phyloP scores from a whole-genome alignment of 2,888 invertebrate genomes.

The Drosophila hamatofila region DNA sequence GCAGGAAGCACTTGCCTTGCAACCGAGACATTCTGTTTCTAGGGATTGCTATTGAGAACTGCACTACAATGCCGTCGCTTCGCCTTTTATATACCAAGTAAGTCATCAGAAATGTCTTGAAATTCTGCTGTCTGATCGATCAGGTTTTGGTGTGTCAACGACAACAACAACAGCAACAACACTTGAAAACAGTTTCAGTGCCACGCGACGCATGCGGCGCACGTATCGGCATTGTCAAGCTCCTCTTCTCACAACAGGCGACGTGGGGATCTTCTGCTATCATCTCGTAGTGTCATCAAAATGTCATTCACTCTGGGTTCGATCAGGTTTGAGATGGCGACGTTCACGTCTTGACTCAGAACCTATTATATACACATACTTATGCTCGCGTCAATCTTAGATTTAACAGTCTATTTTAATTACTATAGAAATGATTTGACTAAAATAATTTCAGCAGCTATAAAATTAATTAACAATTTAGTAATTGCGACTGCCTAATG shows the following conservation, averaged over 20 bases:
- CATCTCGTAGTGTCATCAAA: constrained; percentile 37
- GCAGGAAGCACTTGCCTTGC: constrained; percentile 30
- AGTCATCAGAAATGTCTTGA: constrained; percentile 33
- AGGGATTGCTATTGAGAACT: constrained; percentile 47
- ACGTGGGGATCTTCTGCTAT: constrained; percentile 26
- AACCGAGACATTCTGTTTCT: constrained; percentile 46
- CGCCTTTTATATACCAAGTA: constrained; percentile 60
- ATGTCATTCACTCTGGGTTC: constrained; percentile 67
- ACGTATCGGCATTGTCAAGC: constrained; percentile 51
- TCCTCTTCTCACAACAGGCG: constrained; percentile 22
- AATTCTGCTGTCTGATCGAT: constrained; percentile 52
- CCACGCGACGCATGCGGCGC: constrained; percentile 50
- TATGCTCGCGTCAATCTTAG: constrained; percentile 9
- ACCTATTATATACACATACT: constrained; percentile 4
- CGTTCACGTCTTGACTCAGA: constrained; percentile 41
- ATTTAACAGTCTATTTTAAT: constrained; percentile 19
- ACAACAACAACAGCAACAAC: constrained; percentile 2
- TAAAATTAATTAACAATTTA: constrained; percentile 42
- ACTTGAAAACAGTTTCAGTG: constrained; percentile 12
- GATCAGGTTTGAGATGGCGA: constrained; percentile 16
- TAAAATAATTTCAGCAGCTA: constrained; percentile 17
- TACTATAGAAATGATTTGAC: constrained; percentile 48
- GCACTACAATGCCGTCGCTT: constrained; percentile 29
- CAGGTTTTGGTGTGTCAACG: constrained; percentile 60
- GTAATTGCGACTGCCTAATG: constrained; percentile 28